Base-by-base conservation (phyloP, 2,888 invertebrate species). In the Chrysolina oricalcia region DNA sequence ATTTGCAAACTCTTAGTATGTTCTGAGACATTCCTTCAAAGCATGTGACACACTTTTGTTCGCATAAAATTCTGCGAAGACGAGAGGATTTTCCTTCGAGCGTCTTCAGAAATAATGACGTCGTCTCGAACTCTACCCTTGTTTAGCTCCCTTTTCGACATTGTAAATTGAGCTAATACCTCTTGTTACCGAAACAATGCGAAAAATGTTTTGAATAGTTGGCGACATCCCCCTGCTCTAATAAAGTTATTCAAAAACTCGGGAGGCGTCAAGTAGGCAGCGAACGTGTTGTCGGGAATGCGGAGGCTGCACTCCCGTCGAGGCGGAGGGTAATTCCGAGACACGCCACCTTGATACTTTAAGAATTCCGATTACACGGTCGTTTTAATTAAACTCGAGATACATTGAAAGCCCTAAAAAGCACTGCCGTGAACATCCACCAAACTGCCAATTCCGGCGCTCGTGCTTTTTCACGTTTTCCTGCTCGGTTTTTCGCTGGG, bases 351-450 rank as follows among this genome's bases (percentile, higher is more conserved):
- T 67, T 70, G 69, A 65, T 72, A 74, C 78, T 78, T 75, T 75
- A 77, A 78, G 81, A 80, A 80, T 79, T 78, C 74, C 77, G 78
- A 81, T 79, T 77, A 77, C 72, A 78, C 74, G 74, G 78, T 70
- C 76, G 80, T 76, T 80, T 81, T 81, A 81, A 81, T 81, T 81
- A 81, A 81, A 80, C 78, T 75, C 76, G 74, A 80, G 80, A 81
- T 81, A 78, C 79, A 21, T 81, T 80, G 78, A 76, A 76, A 80
- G 77, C 75, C 77, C 56, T 21, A 53, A 48, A 76, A 76, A 77
- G 76, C 75, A 56, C 72, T 79, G 79, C 72, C 79, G 78, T 74
- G 77, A 78, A 78, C 77, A 74, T 76, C 76, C 79, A 17, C n/a
- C 68, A 19, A 68, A 53, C 68, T 50, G 50, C 68, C 68, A 35